Base-by-base conservation (phyloP, 2,888 invertebrate genomes). In the Tipula unca region DNA sequence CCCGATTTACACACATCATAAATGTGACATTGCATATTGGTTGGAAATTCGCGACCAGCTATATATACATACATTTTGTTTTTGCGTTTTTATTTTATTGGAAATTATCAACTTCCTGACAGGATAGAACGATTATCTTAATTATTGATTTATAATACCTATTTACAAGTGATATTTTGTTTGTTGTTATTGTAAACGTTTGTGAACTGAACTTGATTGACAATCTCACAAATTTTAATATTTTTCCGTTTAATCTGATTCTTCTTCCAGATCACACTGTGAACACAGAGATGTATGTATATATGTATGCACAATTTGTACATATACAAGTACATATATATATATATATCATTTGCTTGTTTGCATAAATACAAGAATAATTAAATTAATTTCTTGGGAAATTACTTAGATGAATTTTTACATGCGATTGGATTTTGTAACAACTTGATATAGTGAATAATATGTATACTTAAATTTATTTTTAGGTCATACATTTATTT, bases 191-290 rank as follows among this genome's bases (percentile, higher is more conserved):
- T 69, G 69, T 69, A 69, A 20, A 69, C 25, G 69, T 69, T 69
- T 69, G 69, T 69, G 69, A 69, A 69, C 69, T 69, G 13, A 69
- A 69, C 69, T 25, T 69, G 69, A 69, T 69, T 69, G 69, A 69
- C 69, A 69, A 69, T 69, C 69, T 69, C 69, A 69, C 69, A 69
- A 69, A 69, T 69, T 69, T 69, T 69, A 69, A 69, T 69, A 48
- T 69, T 69, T 69, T 69, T 69, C 69, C 69, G 69, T 25, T 69
- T 69, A 69, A 25, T 69, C 69, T 25, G 25, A 69, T 69, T 69
- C 69, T 25, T 69, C 69, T 48, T 69, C 69, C 69, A 69, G 10
- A 69, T 25, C 13, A 69, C 69, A 20, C 25, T 20, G 10, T 25
- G 25, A 5, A 32, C 32, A 32, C 32, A 32, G n/a, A n/a, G n/a